phyloP scores from a whole-genome alignment of 2,797 vertebrate genomes.

The Manis crassicaudata region DNA sequence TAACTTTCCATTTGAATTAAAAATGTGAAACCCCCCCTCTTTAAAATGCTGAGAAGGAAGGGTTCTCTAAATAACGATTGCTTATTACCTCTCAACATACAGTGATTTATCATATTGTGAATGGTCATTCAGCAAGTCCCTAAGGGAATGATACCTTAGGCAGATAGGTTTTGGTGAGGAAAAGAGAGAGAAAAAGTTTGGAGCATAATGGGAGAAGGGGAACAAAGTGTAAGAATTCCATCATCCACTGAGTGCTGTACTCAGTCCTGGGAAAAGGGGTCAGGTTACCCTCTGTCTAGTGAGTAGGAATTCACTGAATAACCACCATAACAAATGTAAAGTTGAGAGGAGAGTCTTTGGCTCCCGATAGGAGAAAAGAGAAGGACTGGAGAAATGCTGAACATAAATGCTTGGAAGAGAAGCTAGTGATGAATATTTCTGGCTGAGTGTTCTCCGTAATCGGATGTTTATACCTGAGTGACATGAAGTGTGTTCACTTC shows the following conservation, averaged over 20 bases:
- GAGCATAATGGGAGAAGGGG: neutral
- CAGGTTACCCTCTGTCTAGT: neutral
- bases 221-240: neutral
- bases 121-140: neutral
- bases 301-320: neutral
- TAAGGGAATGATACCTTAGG: neutral
- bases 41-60: neutral
- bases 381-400: neutral
- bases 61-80: neutral
- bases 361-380: neutral
- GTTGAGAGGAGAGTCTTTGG: neutral
- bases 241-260: neutral
- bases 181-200: neutral
- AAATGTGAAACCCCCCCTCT: neutral
- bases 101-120: neutral
- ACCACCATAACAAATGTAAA: neutral
- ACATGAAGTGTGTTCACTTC: slow-evolving; percentile 70
- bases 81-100: neutral
- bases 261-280: neutral
- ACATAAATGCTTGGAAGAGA: neutral
- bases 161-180: neutral
- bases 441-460: neutral
- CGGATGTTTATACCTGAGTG: slow-evolving; percentile 48
- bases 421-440: neutral
- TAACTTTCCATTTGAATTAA: slow-evolving; percentile 24